A percentile compares a stretch with the other conserved stretches of the same genome.
These are phyloP conservation scores for Phataginus tetradactyla DNA, from an alignment of 2,797 vertebrate genomes.

Conservation along the genomic window DNA sequence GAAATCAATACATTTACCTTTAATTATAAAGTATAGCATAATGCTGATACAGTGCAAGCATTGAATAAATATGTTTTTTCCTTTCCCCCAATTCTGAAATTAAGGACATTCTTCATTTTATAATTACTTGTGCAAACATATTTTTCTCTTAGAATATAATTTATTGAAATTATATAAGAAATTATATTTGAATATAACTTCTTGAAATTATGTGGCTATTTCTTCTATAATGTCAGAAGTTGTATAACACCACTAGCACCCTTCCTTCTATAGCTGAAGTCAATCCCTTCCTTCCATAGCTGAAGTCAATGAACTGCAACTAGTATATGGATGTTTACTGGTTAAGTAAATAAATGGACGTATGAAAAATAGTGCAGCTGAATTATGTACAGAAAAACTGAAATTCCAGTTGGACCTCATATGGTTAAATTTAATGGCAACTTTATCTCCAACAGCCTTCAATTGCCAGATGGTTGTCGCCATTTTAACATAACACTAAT, in stretches of 20 bases:
- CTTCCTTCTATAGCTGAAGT: neutral
- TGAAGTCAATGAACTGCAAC: neutral
- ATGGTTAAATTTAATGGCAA: neutral
- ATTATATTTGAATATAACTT: neutral
- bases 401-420: neutral
- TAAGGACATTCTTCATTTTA: neutral
- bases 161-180: neutral
- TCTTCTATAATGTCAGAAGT: neutral
- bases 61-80: neutral
- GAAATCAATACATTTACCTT: neutral
- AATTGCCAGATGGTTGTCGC: neutral
- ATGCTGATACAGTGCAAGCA: neutral
- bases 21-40: neutral
- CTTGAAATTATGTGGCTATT: too few relatives aligned
- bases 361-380: neutral
- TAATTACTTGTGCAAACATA: neutral
- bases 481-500: neutral
- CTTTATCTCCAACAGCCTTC: neutral
- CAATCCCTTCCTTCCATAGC: neutral
- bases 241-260: neutral
- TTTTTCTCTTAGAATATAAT: neutral
- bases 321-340: neutral
- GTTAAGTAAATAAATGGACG: neutral
- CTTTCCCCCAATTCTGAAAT: neutral
- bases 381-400: neutral